These are phyloP conservation scores for Poeciliopsis turrubarensis DNA, from an alignment of 2,113 vertebrate species.

Conservation along the genomic window DNA sequence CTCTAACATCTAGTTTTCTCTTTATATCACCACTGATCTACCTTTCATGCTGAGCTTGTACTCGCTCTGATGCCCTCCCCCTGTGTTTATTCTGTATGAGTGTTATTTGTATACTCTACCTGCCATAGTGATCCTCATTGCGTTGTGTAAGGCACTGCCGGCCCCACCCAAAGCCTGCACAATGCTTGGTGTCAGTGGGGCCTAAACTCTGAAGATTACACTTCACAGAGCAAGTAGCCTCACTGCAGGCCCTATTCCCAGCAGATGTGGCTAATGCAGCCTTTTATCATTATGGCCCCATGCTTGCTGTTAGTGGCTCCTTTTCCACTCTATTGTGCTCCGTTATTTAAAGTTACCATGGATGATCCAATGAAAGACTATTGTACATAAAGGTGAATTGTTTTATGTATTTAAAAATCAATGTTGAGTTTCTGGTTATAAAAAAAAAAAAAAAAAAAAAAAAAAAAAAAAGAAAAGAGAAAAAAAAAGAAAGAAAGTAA, in stretches of 20 bases:
- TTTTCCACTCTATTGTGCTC: constrained; percentile 48
- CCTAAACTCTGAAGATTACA: constrained; percentile 68
- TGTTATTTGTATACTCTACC: constrained; percentile 75
- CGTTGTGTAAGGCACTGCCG: constrained; percentile 41
- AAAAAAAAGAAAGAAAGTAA: too few species aligned
- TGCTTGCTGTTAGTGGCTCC: constrained; percentile 40
- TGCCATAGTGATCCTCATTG: constrained; percentile 63
- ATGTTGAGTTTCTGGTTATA: neutral
- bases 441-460: too few species aligned
- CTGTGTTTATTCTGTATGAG: constrained; percentile 72
- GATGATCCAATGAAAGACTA: constrained; percentile 30
- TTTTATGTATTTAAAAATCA: constrained; percentile 1
- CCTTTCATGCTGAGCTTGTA: constrained; percentile 65
- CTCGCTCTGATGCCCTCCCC: constrained; percentile 68
- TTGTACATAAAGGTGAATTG: constrained; percentile 1
- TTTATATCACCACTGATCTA: constrained; percentile 71
- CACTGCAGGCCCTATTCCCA: constrained; percentile 58
- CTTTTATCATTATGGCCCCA: constrained; percentile 55
- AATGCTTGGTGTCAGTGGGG: constrained; percentile 55
- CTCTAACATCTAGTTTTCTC: constrained; percentile 72
- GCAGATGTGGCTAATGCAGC: constrained; percentile 64
- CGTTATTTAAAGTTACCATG: constrained; percentile 48
- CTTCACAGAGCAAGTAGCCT: constrained; percentile 66
- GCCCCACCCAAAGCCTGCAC: constrained; percentile 70
- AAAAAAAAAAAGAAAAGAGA: too few species aligned